Evolutionary conservation across 2,113 vertebrate genomes (phyloP), one percentile per base, ranked within the genome.

Genomic region (Machaerirhynchus nigripectus): DNA sequence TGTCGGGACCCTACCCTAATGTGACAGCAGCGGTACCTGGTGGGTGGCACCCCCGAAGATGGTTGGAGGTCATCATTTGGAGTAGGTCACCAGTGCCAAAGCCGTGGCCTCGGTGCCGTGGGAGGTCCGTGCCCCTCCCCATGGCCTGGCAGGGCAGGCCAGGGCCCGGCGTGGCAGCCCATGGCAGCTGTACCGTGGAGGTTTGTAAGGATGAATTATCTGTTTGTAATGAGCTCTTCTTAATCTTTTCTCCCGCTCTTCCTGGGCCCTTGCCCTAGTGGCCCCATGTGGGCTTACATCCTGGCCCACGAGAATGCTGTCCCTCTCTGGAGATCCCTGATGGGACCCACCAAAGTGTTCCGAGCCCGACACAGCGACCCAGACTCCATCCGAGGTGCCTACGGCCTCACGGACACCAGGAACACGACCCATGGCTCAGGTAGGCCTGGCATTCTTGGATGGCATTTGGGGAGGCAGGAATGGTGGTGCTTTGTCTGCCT

Each of bases 311-410:
- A 98, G 86, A 98, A 99, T 9, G 99, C 98, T 55, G 67, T 99
- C 35, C 84, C 91, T 6, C 97, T 97, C 93, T 99, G 99, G 99
- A 98, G 99, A 79, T 98, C 97, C 3, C 80, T 99, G 84, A 99
- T 99, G 99, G 99, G 99, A 31, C 99, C 99, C 31, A 99, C 99
- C 71, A 99, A 98, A 98, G 99, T 99, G 61, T 99, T 98, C 94
- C 98, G 81, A 96, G 99, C 99, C 33, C 98, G 97, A 74, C 97
- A 98, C 93, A 96, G 95, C 0, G 97, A 98, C 9, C 99, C 99
- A 0, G 89, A 96, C 49, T 98, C 98, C 52, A 98, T 99, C 84
- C 98, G 99, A 26, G 99, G 98, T 42, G 96, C 98, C 53, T 99
- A 98, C 1, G 99, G 99, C 64, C 98, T 99, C 95, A 99, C 99